phyloP scores from a whole-genome alignment of 2,113 vertebrate genomes.

The Pedionomus torquatus region DNA sequence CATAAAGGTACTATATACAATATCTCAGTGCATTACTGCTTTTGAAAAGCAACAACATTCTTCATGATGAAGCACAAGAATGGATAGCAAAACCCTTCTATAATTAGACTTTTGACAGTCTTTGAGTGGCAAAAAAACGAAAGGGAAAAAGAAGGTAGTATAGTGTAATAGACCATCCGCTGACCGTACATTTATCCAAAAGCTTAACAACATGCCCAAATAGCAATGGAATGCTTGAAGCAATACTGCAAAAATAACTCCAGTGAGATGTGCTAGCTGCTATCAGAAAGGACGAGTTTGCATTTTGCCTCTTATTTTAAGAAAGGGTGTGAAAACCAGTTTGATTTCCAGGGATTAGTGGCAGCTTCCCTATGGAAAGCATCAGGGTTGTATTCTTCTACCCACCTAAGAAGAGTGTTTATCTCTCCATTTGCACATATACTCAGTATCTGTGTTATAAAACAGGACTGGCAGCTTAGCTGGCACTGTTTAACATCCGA shows the following conservation, averaged over 20 bases:
- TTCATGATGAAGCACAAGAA: background rate
- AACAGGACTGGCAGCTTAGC: background rate
- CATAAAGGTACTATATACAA: background rate
- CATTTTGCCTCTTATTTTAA: background rate
- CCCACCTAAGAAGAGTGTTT: background rate
- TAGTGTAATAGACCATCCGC: background rate
- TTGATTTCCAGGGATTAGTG: background rate
- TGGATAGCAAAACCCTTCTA: background rate
- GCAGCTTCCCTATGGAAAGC: background rate
- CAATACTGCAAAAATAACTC: background rate
- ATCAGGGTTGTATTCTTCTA: background rate
- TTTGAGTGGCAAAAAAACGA: background rate
- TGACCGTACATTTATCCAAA: background rate
- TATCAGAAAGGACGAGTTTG: background rate
- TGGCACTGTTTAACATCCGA: background rate
- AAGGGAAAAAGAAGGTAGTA: background rate
- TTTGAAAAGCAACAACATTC: background rate
- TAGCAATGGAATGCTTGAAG: background rate
- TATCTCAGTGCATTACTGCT: background rate
- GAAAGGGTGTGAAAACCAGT: background rate
- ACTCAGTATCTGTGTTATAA: background rate
- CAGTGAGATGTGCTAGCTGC: background rate
- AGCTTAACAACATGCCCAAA: background rate
- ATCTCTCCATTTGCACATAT: background rate
- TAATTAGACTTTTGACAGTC: background rate